Base-by-base conservation (phyloP, 1,140 invertebrate species). In the Macrocentrus cingulum region DNA sequence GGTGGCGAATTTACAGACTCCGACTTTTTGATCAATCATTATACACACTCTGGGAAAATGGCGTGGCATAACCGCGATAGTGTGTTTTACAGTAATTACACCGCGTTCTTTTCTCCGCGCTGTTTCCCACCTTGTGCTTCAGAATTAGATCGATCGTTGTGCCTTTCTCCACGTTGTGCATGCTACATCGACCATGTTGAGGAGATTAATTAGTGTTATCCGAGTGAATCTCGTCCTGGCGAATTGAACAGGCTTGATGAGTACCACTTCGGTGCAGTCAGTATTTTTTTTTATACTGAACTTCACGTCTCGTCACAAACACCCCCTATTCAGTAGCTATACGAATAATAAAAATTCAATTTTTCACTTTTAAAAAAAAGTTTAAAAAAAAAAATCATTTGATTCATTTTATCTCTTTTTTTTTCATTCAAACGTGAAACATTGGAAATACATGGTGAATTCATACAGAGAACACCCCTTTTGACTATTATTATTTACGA, bases 61-160 rank as follows among this genome's bases (percentile, higher is more conserved):
- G 50, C 37, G 34, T 19, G 36, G 50, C 50, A 6, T 34, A 52
- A 52, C 50, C 50, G 36, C 50, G 19, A 11, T 8, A 52, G 50
- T 52, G 50, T 52, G 50, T 52, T 52, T 52, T 52, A 52, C 50
- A 52, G 50, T 52, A 52, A 52, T 52, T 52, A 52, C 50, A n/a
- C n/a, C 20, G 50, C 37, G 36, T 52, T 37, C 36, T 52, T 52
- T 52, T 22, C 32, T 39, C 50, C 19, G 36, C 41, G 22, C 50
- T 22, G n/a, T 41, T 52, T 13, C 34, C 50, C 16, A 9, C 15
- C 11, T 39, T 39, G 3, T 11, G 36, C 8, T 39, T 11, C 22
- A 37, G 39, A 52, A 52, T 32, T 19, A 52, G 50, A 52, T 52
- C 50, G 50, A 52, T 52, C 18, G 50, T 23, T 25, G 49, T 15